Conservation (phyloP, 2,888 invertebrate genomes). For the Podotricha telesiphe region DNA sequence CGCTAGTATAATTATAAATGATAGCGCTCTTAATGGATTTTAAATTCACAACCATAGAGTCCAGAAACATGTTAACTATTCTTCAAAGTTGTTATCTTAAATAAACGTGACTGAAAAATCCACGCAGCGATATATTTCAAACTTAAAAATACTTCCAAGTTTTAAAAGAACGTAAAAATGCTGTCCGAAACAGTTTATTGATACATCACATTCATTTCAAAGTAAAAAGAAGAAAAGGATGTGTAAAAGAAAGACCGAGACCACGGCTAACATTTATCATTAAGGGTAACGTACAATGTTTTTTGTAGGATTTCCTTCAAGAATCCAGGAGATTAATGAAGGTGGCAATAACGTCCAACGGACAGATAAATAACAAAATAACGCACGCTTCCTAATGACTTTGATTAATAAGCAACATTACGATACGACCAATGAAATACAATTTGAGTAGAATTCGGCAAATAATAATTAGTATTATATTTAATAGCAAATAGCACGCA, state of each 20-base stretch:
- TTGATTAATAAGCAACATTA: constrained; percentile 62
- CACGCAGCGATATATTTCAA: not conserved
- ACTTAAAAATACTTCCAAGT: not conserved
- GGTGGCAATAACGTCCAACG: constrained; percentile 73
- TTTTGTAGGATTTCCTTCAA: constrained; percentile 78
- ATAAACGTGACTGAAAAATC: not conserved
- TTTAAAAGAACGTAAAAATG: not conserved
- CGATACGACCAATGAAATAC: constrained; percentile 13
- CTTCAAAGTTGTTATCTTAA: not conserved
- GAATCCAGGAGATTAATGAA: constrained; percentile 79
- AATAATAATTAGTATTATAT: not conserved
- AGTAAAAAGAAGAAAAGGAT: constrained; percentile 35
- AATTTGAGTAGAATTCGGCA: not conserved
- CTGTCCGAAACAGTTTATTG: constrained; percentile 9
- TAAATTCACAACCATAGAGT: not conserved
- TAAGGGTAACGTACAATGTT: constrained; percentile 68
- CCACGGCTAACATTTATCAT: constrained; percentile 70
- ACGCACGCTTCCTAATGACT: constrained; percentile 69
- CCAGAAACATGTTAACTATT: not conserved
- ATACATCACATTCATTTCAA: constrained; percentile 16
- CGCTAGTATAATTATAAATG: not conserved
- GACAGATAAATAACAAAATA: constrained; percentile 79
- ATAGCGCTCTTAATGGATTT: not conserved
- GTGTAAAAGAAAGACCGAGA: constrained; percentile 46
- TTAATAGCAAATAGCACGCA: too few relatives aligned